Evolutionary conservation across 2,797 vertebrate species (phyloP).

Genomic region (Alcedo atthis): DNA sequence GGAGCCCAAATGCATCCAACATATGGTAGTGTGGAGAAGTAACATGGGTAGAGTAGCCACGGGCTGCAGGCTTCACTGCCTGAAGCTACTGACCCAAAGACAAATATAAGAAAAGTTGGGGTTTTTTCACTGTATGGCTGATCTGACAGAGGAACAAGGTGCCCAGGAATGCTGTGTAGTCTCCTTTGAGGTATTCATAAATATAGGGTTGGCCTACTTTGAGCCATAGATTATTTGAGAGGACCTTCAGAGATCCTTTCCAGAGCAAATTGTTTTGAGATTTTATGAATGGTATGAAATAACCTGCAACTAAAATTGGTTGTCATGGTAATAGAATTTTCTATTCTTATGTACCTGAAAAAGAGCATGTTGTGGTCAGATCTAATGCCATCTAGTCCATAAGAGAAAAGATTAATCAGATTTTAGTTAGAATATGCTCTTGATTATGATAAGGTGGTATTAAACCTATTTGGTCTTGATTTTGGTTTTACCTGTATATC

Average conservation of each 20-base stretch:
- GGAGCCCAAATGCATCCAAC: no score
- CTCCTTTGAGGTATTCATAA: not conserved
- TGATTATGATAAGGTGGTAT: not conserved
- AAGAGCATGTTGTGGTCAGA: not conserved
- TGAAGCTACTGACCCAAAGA: not conserved
- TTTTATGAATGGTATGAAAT: not conserved
- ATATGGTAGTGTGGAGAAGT: not conserved
- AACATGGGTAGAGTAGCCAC: rapidly evolving
- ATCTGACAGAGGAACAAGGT: not conserved
- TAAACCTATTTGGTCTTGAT: not conserved
- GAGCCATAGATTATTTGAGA: not conserved
- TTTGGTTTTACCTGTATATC: not conserved
- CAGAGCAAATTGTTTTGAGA: not conserved
- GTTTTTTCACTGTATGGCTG: rapidly evolving
- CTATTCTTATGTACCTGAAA: not conserved
- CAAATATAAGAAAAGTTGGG: not conserved
- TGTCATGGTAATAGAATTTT: not conserved
- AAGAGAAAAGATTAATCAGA: not conserved
- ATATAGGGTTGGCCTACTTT: not conserved
- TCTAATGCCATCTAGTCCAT: not conserved
- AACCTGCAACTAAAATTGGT: not conserved
- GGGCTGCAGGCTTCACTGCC: not conserved
- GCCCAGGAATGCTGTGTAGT: no score
- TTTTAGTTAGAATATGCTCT: not conserved
- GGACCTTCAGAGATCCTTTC: not conserved